Conservation (phyloP, 2,797 vertebrate genomes). For the Eospalax fontanierii region DNA sequence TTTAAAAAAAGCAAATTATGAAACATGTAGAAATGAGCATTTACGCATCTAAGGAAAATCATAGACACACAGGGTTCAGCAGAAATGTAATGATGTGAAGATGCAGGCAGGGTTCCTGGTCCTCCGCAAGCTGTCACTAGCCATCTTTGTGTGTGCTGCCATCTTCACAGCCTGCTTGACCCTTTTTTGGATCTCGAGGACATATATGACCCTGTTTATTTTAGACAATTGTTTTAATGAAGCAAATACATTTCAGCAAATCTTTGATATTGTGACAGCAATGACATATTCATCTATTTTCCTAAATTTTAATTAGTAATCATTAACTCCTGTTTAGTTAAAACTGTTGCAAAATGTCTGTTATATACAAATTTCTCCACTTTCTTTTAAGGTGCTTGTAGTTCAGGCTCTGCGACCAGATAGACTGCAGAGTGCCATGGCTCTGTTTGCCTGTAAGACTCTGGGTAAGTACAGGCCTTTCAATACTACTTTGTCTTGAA, state of each 20-base stretch:
- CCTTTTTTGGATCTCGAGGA: not conserved
- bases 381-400: constrained; percentile 93
- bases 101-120: not conserved
- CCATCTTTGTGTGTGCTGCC: not conserved
- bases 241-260: too few species aligned
- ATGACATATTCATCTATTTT: not conserved
- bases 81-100: not conserved
- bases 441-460: constrained; percentile 93
- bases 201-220: not conserved
- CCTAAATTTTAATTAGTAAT: constrained; percentile 27
- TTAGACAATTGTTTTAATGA: not conserved
- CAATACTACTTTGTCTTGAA: not conserved
- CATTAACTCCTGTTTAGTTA: constrained; percentile 19
- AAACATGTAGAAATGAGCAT: constrained; percentile 3
- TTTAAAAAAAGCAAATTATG: not conserved
- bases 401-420: constrained; percentile 96
- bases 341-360: not conserved
- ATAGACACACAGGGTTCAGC: not conserved
- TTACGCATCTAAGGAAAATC: not conserved
- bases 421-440: constrained; percentile 96
- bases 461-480: constrained; percentile 91
- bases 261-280: too few species aligned
- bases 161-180: not conserved
- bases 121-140: not conserved
- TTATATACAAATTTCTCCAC: constrained; percentile 10